These are phyloP conservation scores for Zenarchopterus dispar DNA, from an alignment of 2,797 vertebrate genomes.

Conservation along the genomic window DNA sequence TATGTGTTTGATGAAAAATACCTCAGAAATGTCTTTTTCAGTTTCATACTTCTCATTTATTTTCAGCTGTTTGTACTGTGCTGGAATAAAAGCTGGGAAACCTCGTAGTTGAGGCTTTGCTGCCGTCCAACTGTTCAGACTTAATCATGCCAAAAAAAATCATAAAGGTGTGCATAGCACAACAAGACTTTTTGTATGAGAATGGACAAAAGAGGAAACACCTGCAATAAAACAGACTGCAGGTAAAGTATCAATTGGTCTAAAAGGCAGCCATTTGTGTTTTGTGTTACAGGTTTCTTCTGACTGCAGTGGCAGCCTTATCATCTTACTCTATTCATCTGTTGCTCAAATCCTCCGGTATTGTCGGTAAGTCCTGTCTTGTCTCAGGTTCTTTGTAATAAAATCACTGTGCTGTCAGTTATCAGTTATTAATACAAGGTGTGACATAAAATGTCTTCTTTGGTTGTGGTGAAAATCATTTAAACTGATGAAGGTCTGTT, in stretches of 20 bases:
- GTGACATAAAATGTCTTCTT: neutral
- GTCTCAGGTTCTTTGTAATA: constrained; percentile 1
- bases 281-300: constrained; percentile 86
- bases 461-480: no score
- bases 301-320: constrained; percentile 89
- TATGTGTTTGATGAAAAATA: constrained; percentile 3
- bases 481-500: no score
- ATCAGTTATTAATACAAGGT: neutral
- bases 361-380: constrained; percentile 87
- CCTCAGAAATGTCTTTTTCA: neutral
- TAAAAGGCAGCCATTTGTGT: neutral
- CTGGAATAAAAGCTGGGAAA: neutral
- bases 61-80: neutral
- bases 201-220: neutral
- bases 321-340: constrained; percentile 97
- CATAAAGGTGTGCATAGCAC: neutral
- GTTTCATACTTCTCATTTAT: neutral
- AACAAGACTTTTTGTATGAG: neutral
- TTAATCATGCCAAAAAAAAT: neutral
- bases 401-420: neutral
- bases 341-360: constrained; percentile 93
- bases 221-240: neutral
- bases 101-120: no score
- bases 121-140: constrained; percentile 2
- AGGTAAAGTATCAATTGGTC: neutral